Evolutionary conservation across 2,113 vertebrate species (phyloP), one percentile per base, ranked within the genome.

Genomic region (Catagonus wagneri): DNA sequence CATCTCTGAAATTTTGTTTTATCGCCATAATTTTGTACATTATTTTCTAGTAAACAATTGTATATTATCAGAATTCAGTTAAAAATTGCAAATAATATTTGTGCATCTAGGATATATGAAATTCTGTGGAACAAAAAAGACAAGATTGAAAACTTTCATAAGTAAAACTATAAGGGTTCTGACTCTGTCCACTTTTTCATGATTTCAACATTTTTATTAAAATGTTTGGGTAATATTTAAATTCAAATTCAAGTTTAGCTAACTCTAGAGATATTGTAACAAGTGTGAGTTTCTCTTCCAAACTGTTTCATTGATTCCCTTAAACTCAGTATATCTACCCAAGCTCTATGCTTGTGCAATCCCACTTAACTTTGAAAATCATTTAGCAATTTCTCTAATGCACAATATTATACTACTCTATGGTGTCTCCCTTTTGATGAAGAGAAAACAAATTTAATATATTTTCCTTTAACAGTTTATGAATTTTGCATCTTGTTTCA

Each of bases 321-420:
- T n/a, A n/a, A n/a, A 84, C 10, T 89, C 71, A 58, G 12, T 80
- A 19, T 32, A 69, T 22, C 19, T 19, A 75, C 15, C 2, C 15
- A 66, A 52, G 9, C 29, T 52, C 17, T 69, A 14, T 69, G 25
- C 61, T 69, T 32, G 7, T 8, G 0, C 19, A 34, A 25, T 61
- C 39, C 13, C 32, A 85, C 15, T 85, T 66, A 85, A 3, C 36
- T 79, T 85, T 78, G 52, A 95, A 81, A 84, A 71, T 61, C 32
- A 94, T 68, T 54, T 86, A 25, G 23, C 61, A 78, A 85, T 78
- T 84, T 94, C 29, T 76, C 23, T 52, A 90, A 54, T 25, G 52
- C 17, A 10, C 93, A 84, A 50, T 69, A 69, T 60, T 29, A 68
- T 69, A 4, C 52, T 5, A 52, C 29, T 76, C n/a, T 44, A 68